These are phyloP conservation scores for Coilia nasus DNA, from an alignment of 2,797 vertebrate genomes.

Conservation along the genomic window DNA sequence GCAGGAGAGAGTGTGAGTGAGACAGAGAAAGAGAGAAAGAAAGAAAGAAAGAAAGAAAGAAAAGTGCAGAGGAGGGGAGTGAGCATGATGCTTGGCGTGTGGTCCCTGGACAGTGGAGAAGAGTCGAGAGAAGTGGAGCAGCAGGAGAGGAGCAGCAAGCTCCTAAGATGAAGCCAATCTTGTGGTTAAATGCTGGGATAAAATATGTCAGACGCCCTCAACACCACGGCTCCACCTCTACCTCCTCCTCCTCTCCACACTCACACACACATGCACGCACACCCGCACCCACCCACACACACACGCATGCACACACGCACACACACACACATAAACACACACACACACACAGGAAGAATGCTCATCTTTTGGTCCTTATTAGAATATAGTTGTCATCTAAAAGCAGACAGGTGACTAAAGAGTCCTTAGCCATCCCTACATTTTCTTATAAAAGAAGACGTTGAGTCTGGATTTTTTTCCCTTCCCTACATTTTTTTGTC, in stretches of 20 bases:
- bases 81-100: slow-evolving; percentile 25
- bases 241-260: too few species aligned
- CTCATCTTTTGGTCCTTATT: slow-evolving; percentile 28
- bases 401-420: background rate
- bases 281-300: too few species aligned
- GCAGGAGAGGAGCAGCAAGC: too few species aligned
- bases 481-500: background rate
- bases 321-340: too few species aligned
- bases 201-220: slow-evolving; percentile 46
- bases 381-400: slow-evolving; percentile 9
- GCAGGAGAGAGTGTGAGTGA: background rate
- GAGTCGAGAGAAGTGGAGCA: background rate
- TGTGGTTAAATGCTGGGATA: slow-evolving; percentile 49
- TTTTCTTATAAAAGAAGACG: background rate
- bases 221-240: slow-evolving; percentile 33
- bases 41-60: too few species aligned
- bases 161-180: slow-evolving; percentile 14
- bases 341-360: background rate
- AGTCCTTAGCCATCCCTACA: background rate
- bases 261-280: too few species aligned
- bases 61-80: background rate
- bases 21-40: background rate
- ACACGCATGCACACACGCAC: too few species aligned
- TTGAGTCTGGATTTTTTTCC: background rate
- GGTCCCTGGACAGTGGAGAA: slow-evolving; percentile 39